phyloP scores from a whole-genome alignment of 2,888 invertebrate species.

The Aspidiotus destructor region DNA sequence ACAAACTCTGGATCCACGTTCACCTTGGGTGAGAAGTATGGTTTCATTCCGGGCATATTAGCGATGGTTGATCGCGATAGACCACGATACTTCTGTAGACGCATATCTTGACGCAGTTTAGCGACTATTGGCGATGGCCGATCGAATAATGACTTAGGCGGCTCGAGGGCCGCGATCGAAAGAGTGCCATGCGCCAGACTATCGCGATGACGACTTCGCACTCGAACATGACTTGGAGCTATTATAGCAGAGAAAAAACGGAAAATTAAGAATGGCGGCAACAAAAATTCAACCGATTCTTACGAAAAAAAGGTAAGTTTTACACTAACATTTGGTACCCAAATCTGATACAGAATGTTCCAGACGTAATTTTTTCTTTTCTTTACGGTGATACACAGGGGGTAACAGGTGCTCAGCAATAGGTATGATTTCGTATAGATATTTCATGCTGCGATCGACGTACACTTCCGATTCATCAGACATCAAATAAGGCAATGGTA shows the following conservation, averaged over 20 bases:
- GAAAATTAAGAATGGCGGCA: not conserved
- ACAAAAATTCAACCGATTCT: not conserved
- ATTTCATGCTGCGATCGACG: constrained; percentile 72
- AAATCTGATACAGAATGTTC: constrained; percentile 19
- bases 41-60: constrained; percentile 37
- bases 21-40: constrained; percentile 45
- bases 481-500: constrained; percentile 75
- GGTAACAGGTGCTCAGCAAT: constrained; percentile 73
- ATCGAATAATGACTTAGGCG: constrained; percentile 73
- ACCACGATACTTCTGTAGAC: constrained; percentile 59
- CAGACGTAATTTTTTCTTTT: constrained; percentile 26
- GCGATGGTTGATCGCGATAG: constrained; percentile 39
- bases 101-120: constrained; percentile 66
- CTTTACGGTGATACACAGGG: constrained; percentile 54
- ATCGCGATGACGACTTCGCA: constrained; percentile 49
- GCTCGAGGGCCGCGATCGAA: constrained; percentile 43
- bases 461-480: constrained; percentile 86
- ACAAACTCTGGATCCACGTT: constrained; percentile 54
- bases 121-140: constrained; percentile 62
- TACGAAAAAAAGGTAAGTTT: not conserved
- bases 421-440: constrained; percentile 64
- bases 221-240: constrained; percentile 22
- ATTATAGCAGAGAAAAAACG: not conserved
- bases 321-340: constrained; percentile 7
- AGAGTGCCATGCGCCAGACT: constrained; percentile 53